Evolutionary conservation across 2,888 invertebrate species (phyloP).

Genomic region (Catocala nupta): DNA sequence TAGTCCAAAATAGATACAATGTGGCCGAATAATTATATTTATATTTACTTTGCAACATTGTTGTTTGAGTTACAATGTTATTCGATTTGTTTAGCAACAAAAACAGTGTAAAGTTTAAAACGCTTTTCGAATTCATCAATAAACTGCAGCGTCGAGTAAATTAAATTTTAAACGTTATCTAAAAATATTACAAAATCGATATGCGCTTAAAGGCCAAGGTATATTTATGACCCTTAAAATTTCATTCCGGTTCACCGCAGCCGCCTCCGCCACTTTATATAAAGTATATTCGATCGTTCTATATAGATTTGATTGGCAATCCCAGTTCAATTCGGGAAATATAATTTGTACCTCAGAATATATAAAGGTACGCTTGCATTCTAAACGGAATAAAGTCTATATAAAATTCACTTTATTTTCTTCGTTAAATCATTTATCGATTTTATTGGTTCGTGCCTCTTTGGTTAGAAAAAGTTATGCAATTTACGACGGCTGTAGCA

Average conservation of each 20-base stretch:
- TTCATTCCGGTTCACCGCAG: constrained; percentile 42
- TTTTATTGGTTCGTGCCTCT: neutral
- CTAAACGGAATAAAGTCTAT: constrained; percentile 13
- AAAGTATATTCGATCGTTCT: constrained; percentile 56
- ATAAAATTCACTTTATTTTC: neutral
- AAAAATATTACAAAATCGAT: constrained; percentile 34
- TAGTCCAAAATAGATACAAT: too few relatives aligned
- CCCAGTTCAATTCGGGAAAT: constrained; percentile 52
- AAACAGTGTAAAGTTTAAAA: too few relatives aligned
- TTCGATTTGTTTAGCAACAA: too few relatives aligned
- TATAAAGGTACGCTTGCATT: constrained; percentile 23
- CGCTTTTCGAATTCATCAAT: neutral
- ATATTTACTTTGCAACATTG: too few relatives aligned
- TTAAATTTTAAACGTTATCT: constrained; percentile 26
- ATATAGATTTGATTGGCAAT: constrained; percentile 63
- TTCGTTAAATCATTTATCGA: constrained; percentile 19
- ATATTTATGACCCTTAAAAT: constrained; percentile 59
- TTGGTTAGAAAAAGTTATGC: too few relatives aligned
- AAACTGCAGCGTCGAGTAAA: constrained; percentile 4
- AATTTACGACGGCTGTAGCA: too few relatives aligned
- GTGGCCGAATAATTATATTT: too few relatives aligned
- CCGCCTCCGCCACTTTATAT: constrained; percentile 48
- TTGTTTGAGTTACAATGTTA: too few relatives aligned
- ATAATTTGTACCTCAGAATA: constrained; percentile 40
- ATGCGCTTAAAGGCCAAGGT: constrained; percentile 25